Percentiles rank a stretch among this genome's conserved stretches.
Evolutionary conservation across 2,888 invertebrate genomes (phyloP).

Genomic region (Phrixothrix hirtus): DNA sequence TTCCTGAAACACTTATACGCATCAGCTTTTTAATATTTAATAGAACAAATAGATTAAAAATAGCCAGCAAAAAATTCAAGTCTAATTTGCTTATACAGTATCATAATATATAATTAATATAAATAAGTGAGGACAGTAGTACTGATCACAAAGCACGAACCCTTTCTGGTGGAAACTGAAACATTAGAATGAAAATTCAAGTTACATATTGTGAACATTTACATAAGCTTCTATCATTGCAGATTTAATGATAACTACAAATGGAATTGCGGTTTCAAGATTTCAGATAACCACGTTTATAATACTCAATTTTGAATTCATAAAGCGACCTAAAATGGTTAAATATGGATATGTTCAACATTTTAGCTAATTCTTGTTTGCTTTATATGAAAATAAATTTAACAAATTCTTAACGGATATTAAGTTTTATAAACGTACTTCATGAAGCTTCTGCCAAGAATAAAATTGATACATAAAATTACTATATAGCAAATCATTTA

Average conservation of each 20-base stretch:
- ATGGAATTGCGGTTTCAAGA: slow-evolving; percentile 1
- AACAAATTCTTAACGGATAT: no score
- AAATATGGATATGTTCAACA: neutral
- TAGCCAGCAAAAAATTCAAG: no score
- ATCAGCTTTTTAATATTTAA: no score
- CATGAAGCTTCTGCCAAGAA: no score
- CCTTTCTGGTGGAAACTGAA: neutral
- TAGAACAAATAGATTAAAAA: no score
- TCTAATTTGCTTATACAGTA: no score
- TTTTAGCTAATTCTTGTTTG: neutral
- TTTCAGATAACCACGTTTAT: neutral
- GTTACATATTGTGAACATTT: slow-evolving; percentile 4
- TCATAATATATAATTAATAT: no score
- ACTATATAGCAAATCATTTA: no score
- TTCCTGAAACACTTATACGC: no score
- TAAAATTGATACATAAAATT: no score
- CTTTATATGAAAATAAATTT: no score
- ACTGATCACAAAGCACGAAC: neutral
- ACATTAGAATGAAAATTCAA: slow-evolving; percentile 2
- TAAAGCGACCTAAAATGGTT: neutral
- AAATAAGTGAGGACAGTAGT: neutral
- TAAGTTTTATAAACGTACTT: no score
- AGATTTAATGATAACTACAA: slow-evolving; percentile 3
- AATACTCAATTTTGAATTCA: neutral
- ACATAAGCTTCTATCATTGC: slow-evolving; percentile 6